Evolutionary conservation across 2,888 invertebrate genomes (phyloP).

Genomic region (Smittia sp.): DNA sequence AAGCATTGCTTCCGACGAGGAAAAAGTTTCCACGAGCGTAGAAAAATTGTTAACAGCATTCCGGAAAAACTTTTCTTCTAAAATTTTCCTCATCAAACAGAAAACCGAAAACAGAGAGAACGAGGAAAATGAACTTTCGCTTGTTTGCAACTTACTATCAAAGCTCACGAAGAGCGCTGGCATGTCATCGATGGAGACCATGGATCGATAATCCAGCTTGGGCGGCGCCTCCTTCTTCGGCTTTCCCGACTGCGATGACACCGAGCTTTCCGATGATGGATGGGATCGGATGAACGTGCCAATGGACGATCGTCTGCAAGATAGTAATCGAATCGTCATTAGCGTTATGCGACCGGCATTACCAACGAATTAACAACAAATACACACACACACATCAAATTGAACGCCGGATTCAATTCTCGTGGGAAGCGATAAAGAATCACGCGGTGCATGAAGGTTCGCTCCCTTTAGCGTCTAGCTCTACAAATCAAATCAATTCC

Average conservation of each 20-base stretch:
- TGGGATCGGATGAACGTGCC: conserved; percentile 79
- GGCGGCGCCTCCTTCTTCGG: conserved; percentile 63
- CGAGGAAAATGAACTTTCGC: not conserved
- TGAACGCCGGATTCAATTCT: not conserved
- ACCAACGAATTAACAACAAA: not conserved
- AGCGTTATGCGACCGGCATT: too few species aligned
- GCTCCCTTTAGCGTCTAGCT: too few species aligned
- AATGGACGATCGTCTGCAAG: conserved; percentile 74
- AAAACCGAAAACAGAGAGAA: not conserved
- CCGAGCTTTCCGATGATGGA: conserved; percentile 60
- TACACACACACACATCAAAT: conserved; percentile 1
- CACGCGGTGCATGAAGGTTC: too few species aligned
- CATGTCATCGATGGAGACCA: conserved; percentile 93
- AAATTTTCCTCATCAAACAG: not conserved
- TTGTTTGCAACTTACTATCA: conserved; percentile 74
- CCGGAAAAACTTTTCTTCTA: not conserved
- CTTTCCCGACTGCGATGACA: conserved; percentile 57
- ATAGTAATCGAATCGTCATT: conserved; percentile 36
- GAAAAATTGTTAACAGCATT: not conserved
- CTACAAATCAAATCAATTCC: too few species aligned
- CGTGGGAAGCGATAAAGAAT: too few species aligned
- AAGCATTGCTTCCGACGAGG: conserved; percentile 2
- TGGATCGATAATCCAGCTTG: conserved; percentile 83
- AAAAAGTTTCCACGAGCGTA: not conserved
- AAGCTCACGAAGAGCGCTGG: conserved; percentile 93